phyloP scores from a whole-genome alignment of 2,113 vertebrate genomes.

The Numida meleagris region DNA sequence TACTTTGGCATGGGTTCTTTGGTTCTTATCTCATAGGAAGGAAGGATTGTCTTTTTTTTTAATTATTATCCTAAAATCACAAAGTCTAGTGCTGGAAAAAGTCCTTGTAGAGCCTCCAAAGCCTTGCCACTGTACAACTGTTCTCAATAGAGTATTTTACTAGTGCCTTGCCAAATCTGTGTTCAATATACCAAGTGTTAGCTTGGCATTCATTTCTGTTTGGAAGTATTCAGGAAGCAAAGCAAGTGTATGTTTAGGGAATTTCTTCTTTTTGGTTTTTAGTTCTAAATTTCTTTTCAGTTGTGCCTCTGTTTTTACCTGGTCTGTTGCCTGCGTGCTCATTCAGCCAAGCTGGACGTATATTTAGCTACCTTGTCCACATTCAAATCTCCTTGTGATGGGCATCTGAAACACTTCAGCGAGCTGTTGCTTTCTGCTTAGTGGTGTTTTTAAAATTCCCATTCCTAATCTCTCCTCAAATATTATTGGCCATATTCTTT shows the following conservation, averaged over 20 bases:
- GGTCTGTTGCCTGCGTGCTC: neutral
- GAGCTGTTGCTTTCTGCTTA: neutral
- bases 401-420: neutral
- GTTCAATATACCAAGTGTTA: neutral
- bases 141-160: constrained; percentile 6
- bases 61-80: constrained; percentile 11
- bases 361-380: neutral
- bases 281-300: neutral
- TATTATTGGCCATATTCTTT: neutral
- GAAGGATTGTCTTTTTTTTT: neutral
- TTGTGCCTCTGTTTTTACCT: neutral
- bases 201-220: neutral
- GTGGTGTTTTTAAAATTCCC: neutral
- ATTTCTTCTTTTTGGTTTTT: neutral
- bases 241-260: neutral
- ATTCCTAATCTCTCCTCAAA: neutral
- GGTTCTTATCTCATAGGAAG: constrained; percentile 36
- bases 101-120: neutral
- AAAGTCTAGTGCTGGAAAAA: neutral
- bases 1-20: constrained; percentile 36
- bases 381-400: neutral
- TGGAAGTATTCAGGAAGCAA: neutral
- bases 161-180: constrained; percentile 9
- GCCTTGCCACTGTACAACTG: neutral
- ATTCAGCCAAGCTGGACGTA: neutral